Evolutionary conservation across 2,113 vertebrate species (phyloP).

Genomic region (Felis chaus): DNA sequence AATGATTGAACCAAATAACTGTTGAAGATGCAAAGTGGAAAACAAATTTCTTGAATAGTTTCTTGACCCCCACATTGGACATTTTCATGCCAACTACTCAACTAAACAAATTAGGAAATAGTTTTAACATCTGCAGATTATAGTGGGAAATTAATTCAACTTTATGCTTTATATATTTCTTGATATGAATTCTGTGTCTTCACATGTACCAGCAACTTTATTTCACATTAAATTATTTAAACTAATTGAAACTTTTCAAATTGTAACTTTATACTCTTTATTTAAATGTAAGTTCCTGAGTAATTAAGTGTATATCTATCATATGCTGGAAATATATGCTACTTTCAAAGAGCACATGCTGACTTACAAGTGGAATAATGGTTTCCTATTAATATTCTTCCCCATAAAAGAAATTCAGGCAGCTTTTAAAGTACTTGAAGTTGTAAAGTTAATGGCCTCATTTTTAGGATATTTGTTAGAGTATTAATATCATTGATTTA

Average conservation of each 20-base stretch:
- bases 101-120: not conserved
- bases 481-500: conserved; percentile 53
- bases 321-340: conserved; percentile 19
- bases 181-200: not conserved
- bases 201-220: not conserved
- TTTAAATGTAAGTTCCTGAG: conserved; percentile 36
- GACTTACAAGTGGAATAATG: not conserved
- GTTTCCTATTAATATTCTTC: conserved; percentile 63
- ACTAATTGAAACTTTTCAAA: conserved; percentile 33
- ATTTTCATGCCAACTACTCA: not conserved
- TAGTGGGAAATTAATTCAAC: not conserved
- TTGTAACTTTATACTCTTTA: not conserved
- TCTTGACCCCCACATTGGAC: not conserved
- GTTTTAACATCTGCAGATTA: not conserved
- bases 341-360: not conserved
- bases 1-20: not conserved
- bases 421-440: conserved; percentile 72
- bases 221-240: conserved; percentile 23
- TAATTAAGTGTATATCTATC: conserved; percentile 30
- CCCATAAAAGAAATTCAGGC: conserved; percentile 49
- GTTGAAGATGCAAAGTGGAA: not conserved
- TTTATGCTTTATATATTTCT: not conserved
- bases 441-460: conserved; percentile 59
- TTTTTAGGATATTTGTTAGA: conserved; percentile 50
- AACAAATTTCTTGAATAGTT: not conserved